phyloP scores from a whole-genome alignment of 2,888 invertebrate genomes.

The Eupithecia insigniata region DNA sequence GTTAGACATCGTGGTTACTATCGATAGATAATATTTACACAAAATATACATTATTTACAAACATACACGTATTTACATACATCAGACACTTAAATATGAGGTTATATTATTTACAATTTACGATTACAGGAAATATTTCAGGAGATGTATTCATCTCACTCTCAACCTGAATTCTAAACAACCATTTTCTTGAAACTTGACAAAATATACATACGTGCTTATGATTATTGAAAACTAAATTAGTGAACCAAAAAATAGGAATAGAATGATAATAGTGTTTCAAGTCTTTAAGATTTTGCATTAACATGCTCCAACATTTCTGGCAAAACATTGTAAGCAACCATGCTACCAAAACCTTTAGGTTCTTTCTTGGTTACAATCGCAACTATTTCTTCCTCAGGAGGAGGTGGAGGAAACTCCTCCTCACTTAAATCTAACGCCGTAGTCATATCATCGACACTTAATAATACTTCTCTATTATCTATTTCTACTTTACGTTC shows the following conservation, averaged over 20 bases:
- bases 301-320: conserved; percentile 81
- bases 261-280: background rate
- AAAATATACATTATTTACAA: conserved; percentile 52
- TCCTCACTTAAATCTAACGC: conserved; percentile 61
- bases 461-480: conserved; percentile 80
- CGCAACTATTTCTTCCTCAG: conserved; percentile 80
- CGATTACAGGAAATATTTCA: background rate
- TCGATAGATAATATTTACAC: conserved; percentile 50
- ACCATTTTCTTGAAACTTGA: background rate
- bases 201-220: background rate
- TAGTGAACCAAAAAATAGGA: background rate
- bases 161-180: background rate
- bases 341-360: conserved; percentile 80
- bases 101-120: background rate
- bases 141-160: background rate
- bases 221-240: background rate
- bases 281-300: conserved; percentile 60
- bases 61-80: conserved; percentile 52
- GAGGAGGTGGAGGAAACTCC: conserved; percentile 74
- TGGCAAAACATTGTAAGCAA: conserved; percentile 80
- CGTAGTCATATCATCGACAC: conserved; percentile 78
- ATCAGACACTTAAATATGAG: background rate
- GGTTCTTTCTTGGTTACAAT: conserved; percentile 82
- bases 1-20: conserved; percentile 64
- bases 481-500: conserved; percentile 80